phyloP scores from a whole-genome alignment of 2,888 invertebrate genomes.

The Tridacna crocea region DNA sequence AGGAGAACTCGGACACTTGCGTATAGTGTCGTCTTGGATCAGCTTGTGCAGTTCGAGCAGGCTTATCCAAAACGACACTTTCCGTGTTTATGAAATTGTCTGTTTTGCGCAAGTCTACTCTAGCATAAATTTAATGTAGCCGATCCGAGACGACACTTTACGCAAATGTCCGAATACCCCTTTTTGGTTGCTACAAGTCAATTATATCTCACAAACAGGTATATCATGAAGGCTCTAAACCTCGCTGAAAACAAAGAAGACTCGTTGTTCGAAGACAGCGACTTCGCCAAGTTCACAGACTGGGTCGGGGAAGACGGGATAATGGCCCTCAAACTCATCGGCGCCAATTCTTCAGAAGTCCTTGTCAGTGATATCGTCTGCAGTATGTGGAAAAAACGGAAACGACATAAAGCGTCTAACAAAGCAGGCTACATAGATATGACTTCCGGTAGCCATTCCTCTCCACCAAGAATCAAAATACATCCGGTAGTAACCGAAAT shows the following conservation, averaged over 20 bases:
- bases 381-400: conserved; percentile 20
- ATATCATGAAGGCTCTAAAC: background rate
- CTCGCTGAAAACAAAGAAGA: conserved; percentile 16
- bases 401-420: conserved; percentile 17
- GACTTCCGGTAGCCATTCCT: conserved; percentile 29
- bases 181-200: too few species aligned
- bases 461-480: conserved; percentile 18
- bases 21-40: too few species aligned
- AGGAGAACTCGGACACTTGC: too few species aligned
- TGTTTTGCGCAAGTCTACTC: too few species aligned
- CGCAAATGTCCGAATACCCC: too few species aligned
- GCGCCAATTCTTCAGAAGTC: conserved; percentile 19
- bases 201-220: background rate
- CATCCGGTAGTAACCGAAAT: conserved; percentile 19
- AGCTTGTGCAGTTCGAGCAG: too few species aligned
- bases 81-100: too few species aligned
- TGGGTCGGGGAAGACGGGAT: conserved; percentile 18
- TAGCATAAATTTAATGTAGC: too few species aligned
- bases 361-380: conserved; percentile 13
- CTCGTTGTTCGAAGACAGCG: background rate
- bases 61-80: too few species aligned
- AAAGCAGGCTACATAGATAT: conserved; percentile 22
- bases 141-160: too few species aligned
- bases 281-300: conserved; percentile 10
- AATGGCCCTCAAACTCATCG: conserved; percentile 8